phyloP scores from a whole-genome alignment of 2,888 invertebrate genomes.

The Polyploca ridens region DNA sequence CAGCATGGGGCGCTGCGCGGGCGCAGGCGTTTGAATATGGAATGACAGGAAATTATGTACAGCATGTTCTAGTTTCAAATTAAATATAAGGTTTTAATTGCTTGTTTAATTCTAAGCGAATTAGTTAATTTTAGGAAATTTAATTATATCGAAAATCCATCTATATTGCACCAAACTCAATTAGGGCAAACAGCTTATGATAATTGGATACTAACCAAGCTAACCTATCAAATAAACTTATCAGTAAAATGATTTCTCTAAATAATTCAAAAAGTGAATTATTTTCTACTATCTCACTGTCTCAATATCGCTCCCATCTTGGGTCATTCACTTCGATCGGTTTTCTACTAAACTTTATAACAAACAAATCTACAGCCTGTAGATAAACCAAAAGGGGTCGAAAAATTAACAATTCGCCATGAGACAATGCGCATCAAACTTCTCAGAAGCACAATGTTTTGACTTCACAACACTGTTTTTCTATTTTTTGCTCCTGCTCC shows the following conservation, averaged over 20 bases:
- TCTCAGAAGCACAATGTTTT: constrained; percentile 68
- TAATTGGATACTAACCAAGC: no score
- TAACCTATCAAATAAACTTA: no score
- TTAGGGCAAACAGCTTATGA: no score
- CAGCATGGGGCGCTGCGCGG: constrained; percentile 49
- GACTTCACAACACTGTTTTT: constrained; percentile 51
- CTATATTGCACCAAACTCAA: no score
- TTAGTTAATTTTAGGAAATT: no score
- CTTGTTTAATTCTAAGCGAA: not conserved
- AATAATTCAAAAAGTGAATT: no score
- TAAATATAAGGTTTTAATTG: not conserved
- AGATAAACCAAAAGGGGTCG: constrained; percentile 31
- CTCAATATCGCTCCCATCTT: no score
- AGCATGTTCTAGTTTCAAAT: constrained; percentile 36
- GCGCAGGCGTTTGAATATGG: constrained; percentile 45
- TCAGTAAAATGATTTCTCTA: no score
- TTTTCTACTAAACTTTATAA: no score
- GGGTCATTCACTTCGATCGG: no score
- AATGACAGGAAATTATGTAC: constrained; percentile 47
- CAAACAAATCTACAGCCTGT: constrained; percentile 40
- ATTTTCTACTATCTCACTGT: no score
- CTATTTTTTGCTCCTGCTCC: constrained; percentile 34
- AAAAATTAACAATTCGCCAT: constrained; percentile 56
- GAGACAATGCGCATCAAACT: constrained; percentile 54
- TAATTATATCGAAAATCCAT: no score